Base-by-base conservation (phyloP, 2,797 vertebrate genomes). In the Parauchenoglanis ngamensis region DNA sequence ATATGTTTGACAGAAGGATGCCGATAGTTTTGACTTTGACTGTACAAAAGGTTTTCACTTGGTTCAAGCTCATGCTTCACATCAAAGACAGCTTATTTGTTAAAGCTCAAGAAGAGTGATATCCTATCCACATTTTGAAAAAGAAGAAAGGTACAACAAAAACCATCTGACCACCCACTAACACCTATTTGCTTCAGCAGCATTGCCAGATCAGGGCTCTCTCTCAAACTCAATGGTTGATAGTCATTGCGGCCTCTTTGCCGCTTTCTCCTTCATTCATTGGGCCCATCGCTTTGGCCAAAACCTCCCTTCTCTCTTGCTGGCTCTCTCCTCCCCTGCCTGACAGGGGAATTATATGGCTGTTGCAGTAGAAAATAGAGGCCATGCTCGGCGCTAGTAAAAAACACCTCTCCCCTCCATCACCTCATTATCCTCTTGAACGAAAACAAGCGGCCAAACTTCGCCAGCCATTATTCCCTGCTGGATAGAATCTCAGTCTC, bases 301-400 rank as follows among this genome's bases (percentile, higher is more conserved):
- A 87, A 81, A 76, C 88, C 88, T 87, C 86, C 84, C 87, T 90
- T 83, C 77, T 84, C 72, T 63, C 73, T 85, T 73, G 84, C 88
- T 83, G 80, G 72, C 72, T 44, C 83, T 89, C 89, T 88, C 87
- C 84, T 86, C 86, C 56, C 59, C 63, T 70, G 86, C 92, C 91
- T 93, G 92, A 94, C 94, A 92, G 91, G 94, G 93, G 91, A 93
- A 94, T 95, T 94, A 94, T 93, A 94, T 93, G 91, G 93, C 89
- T 89, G 85, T 89, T 92, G 80, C 83, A 88, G 91, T 86, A 90
- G 85, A 88, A 92, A 91, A 93, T 89, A 86, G 85, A 77, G 88
- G 89, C 92, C 88, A 86, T 91, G 91, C 56, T 89, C 89, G 87
- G 17, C 7, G 68, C 86, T 86, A 89, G 83, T 89, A 89, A 91